Evolutionary conservation across 1,140 invertebrate species (phyloP).

Genomic region (Meloidogyne exigua): DNA sequence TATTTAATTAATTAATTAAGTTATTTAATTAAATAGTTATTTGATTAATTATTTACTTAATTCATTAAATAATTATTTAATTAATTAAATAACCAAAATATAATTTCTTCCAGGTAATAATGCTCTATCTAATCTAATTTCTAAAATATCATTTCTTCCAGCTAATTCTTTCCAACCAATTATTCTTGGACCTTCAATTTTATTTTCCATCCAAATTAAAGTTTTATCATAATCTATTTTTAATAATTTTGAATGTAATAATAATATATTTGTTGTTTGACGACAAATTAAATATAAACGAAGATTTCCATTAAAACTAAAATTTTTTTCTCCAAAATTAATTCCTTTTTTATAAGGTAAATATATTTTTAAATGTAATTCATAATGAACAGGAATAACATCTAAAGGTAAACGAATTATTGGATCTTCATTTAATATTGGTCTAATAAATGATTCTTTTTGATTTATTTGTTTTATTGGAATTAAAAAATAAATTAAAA

Average conservation of each 20-base stretch:
- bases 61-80: no score
- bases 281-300: slow-evolving; percentile 20
- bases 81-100: slow-evolving; percentile 18
- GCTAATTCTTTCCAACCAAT: slow-evolving; percentile 21
- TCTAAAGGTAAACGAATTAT: slow-evolving; percentile 27
- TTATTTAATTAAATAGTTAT: not conserved
- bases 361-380: slow-evolving; percentile 23
- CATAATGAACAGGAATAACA: slow-evolving; percentile 25
- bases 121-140: slow-evolving; percentile 18
- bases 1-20: not conserved
- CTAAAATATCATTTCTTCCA: slow-evolving; percentile 24
- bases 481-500: slow-evolving; percentile 2
- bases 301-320: slow-evolving; percentile 27
- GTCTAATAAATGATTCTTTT: not conserved
- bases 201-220: slow-evolving; percentile 15
- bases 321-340: slow-evolving; percentile 22
- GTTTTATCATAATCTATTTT: slow-evolving; percentile 24
- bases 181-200: slow-evolving; percentile 6
- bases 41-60: no score
- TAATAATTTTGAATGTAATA: slow-evolving; percentile 26
- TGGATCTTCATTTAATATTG: not conserved
- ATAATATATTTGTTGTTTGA: slow-evolving; percentile 14
- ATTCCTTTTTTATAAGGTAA: slow-evolving; percentile 15
- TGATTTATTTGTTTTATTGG: not conserved
- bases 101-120: not conserved